Evolutionary conservation across 1,140 invertebrate species (phyloP).

Genomic region (Laupala kohalensis): DNA sequence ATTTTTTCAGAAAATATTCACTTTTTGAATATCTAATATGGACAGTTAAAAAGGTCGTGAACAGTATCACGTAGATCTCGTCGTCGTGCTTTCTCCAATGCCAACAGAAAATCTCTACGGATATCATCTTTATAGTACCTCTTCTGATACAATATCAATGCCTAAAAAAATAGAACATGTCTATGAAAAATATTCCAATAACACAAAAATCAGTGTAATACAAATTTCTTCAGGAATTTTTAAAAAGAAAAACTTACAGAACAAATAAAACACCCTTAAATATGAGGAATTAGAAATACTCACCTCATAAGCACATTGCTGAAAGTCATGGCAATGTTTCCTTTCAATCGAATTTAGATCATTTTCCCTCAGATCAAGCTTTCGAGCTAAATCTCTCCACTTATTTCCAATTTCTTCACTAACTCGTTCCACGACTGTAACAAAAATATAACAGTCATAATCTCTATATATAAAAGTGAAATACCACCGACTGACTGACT

Average conservation of each 20-base stretch:
- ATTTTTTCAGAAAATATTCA: too few relatives aligned
- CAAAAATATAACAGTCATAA: slow-evolving; percentile 6
- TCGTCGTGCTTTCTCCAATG: slow-evolving; percentile 24
- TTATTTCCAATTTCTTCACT: slow-evolving; percentile 32
- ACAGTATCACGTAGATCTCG: slow-evolving; percentile 25
- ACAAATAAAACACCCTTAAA: too few relatives aligned
- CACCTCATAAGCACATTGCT: slow-evolving; percentile 16
- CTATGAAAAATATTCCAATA: neutral
- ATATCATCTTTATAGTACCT: neutral
- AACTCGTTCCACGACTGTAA: slow-evolving; percentile 23
- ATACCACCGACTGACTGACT: too few relatives aligned
- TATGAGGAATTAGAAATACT: too few relatives aligned
- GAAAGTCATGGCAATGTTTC: slow-evolving; percentile 19
- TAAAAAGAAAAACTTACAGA: neutral
- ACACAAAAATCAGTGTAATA: neutral
- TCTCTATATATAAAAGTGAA: too few relatives aligned
- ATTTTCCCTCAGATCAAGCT: slow-evolving; percentile 33
- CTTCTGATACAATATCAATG: neutral
- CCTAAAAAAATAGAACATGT: neutral
- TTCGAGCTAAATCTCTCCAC: slow-evolving; percentile 38
- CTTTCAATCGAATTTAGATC: slow-evolving; percentile 34
- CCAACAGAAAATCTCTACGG: slow-evolving; percentile 18
- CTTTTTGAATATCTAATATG: too few relatives aligned
- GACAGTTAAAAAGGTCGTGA: slow-evolving; percentile 1
- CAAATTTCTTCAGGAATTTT: neutral